A percentile compares a stretch with the other conserved stretches of the same genome.
Evolutionary conservation across 2,113 vertebrate genomes (phyloP).

Genomic region (Muscicapa adusta): DNA sequence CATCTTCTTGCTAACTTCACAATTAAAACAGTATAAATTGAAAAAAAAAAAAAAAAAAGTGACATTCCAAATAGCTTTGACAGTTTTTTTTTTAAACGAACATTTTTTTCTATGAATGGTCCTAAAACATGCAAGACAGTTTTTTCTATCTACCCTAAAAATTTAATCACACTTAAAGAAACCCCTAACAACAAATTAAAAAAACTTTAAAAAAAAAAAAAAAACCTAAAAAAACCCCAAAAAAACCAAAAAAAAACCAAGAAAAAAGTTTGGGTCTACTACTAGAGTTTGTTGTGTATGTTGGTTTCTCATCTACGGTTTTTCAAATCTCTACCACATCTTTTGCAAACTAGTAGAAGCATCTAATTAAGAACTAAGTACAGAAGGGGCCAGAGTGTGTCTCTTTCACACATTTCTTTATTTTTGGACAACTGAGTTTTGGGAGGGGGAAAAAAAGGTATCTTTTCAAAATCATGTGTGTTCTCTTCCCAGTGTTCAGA

Average conservation of each 20-base stretch:
- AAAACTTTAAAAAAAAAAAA: not conserved
- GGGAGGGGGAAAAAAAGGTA: rapidly evolving
- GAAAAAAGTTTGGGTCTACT: not conserved
- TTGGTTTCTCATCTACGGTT: not conserved
- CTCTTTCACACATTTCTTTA: not conserved
- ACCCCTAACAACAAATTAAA: not conserved
- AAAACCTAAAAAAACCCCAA: not conserved
- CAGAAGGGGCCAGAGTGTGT: not conserved
- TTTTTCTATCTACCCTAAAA: not conserved
- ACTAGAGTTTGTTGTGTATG: not conserved
- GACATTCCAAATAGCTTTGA: not conserved
- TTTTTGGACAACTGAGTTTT: not conserved
- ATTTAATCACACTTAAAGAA: not conserved
- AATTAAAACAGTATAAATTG: not conserved
- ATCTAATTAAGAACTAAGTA: not conserved
- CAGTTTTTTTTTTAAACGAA: not conserved
- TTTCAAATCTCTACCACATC: not conserved
- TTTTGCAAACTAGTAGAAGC: not conserved
- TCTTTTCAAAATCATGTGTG: not conserved
- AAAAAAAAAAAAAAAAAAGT: not conserved
- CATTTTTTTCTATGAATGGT: not conserved
- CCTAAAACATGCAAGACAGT: not conserved
- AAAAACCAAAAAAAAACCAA: not conserved
- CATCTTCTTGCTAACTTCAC: not conserved
- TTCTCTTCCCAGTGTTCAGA: not conserved